Percentiles rank a stretch among this genome's conserved stretches.
phyloP scores from a whole-genome alignment of 2,888 invertebrate species.

The Lydus trimaculatus region DNA sequence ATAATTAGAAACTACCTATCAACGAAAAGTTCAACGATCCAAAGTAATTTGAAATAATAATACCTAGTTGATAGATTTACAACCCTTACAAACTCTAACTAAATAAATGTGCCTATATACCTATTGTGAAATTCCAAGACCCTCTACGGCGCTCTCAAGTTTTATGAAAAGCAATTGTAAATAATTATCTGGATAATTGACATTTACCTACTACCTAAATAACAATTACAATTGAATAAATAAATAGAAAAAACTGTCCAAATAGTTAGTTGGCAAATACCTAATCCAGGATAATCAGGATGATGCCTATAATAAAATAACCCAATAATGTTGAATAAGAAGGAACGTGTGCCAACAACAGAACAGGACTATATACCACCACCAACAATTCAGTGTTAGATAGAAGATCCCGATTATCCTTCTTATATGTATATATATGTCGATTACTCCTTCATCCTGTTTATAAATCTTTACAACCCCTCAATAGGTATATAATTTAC shows the following conservation, averaged over 20 bases:
- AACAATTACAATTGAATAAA: slow-evolving; percentile 31
- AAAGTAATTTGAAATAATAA: too few relatives aligned
- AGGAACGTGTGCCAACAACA: slow-evolving; percentile 36
- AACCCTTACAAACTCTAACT: too few relatives aligned
- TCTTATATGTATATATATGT: slow-evolving; percentile 41
- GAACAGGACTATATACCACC: slow-evolving; percentile 14
- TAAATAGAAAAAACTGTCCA: slow-evolving; percentile 22
- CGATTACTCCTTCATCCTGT: slow-evolving; percentile 48
- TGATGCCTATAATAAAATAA: slow-evolving; percentile 48
- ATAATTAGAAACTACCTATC: too few relatives aligned
- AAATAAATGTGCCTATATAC: too few relatives aligned
- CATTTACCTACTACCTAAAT: not conserved
- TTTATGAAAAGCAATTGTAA: too few relatives aligned
- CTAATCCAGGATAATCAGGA: slow-evolving; percentile 50
- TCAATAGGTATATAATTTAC: not conserved
- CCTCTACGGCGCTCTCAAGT: too few relatives aligned
- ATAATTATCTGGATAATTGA: not conserved
- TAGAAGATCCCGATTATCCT: slow-evolving; percentile 45
- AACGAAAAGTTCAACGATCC: too few relatives aligned
- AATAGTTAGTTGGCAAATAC: slow-evolving; percentile 37
- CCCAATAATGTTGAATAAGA: slow-evolving; percentile 42
- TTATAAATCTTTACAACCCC: slow-evolving; percentile 27
- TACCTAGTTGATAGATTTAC: too few relatives aligned
- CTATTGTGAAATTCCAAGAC: too few relatives aligned
- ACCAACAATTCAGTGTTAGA: slow-evolving; percentile 17